Evolutionary conservation across 2,888 invertebrate species (phyloP).

Genomic region (Morpho deidamia): DNA sequence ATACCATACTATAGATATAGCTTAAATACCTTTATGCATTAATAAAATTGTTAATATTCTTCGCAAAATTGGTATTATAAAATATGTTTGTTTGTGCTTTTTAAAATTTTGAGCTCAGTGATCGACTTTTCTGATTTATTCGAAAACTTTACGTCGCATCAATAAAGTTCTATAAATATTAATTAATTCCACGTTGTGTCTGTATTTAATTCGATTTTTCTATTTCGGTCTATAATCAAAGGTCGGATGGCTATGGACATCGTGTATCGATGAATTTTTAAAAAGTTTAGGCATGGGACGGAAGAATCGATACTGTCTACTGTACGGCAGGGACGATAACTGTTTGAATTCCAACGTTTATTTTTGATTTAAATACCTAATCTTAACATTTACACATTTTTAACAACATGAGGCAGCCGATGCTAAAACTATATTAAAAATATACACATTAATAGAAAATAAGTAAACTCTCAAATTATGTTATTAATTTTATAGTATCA

Average conservation of each 20-base stretch:
- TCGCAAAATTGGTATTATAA: too few relatives aligned
- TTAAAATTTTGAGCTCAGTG: conserved; percentile 1
- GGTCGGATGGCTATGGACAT: conserved; percentile 59
- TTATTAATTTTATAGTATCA: too few relatives aligned
- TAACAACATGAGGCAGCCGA: conserved; percentile 1
- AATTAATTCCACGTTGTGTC: neutral
- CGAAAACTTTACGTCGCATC: neutral
- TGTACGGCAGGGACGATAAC: conserved; percentile 50
- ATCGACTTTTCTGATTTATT: neutral
- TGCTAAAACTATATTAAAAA: neutral
- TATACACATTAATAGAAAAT: too few relatives aligned
- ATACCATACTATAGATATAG: too few relatives aligned
- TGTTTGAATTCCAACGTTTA: conserved; percentile 23
- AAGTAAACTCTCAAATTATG: too few relatives aligned
- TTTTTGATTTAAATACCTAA: conserved; percentile 11
- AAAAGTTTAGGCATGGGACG: conserved; percentile 68
- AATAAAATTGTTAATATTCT: too few relatives aligned
- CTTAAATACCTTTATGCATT: neutral
- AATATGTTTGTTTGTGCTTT: neutral
- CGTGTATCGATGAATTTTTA: conserved; percentile 66
- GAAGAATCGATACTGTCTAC: conserved; percentile 64
- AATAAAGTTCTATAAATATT: neutral
- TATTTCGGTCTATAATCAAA: conserved; percentile 39
- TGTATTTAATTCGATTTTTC: conserved; percentile 21
- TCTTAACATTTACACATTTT: conserved; percentile 15